phyloP scores from a whole-genome alignment of 2,113 vertebrate species.

The Ceyx cyanopectus region DNA sequence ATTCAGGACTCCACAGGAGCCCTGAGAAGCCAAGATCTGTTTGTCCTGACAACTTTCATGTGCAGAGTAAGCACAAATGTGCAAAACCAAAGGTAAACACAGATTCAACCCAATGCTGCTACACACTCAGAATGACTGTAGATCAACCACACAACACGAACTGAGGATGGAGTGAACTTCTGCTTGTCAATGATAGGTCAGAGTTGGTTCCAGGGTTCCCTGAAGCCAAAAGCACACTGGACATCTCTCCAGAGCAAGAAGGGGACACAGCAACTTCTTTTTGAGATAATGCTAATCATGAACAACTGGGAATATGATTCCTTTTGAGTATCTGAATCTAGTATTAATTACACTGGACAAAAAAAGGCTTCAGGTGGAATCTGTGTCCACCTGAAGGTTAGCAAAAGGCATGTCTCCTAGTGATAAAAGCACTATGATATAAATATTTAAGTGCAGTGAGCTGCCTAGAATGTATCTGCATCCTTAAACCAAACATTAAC shows the following conservation, averaged over 20 bases:
- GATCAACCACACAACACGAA: not conserved
- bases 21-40: not conserved
- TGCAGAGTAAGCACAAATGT: not conserved
- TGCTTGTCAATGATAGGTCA: not conserved
- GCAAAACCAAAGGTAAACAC: not conserved
- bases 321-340: not conserved
- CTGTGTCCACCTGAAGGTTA: not conserved
- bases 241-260: not conserved
- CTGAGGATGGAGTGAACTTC: not conserved
- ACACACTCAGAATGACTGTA: not conserved
- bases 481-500: slow-evolving; percentile 8
- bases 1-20: not conserved
- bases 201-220: not conserved
- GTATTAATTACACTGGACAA: not conserved
- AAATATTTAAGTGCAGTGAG: not conserved
- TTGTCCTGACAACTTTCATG: not conserved
- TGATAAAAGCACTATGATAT: not conserved
- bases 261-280: not conserved
- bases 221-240: not conserved
- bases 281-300: not conserved
- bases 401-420: not conserved
- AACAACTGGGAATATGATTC: not conserved
- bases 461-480: not conserved
- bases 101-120: not conserved
- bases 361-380: not conserved